Evolutionary conservation across 1,140 invertebrate genomes (phyloP), one percentile per base, ranked within the genome.

Genomic region (Gonatopus flavifemur): DNA sequence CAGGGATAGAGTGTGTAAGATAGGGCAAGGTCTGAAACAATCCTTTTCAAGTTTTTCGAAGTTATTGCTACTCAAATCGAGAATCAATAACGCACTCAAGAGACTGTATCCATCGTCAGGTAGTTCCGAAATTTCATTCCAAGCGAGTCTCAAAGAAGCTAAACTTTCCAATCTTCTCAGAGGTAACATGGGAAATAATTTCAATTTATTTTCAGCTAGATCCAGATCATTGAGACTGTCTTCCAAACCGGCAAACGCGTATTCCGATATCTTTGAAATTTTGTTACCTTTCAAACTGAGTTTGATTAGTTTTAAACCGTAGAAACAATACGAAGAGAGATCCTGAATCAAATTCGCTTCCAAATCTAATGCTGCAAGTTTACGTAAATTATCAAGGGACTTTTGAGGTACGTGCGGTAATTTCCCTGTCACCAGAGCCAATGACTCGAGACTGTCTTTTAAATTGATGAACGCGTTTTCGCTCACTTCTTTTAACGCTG

Each of bases 31-130:
- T 21, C 83, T 80, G 70, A 96, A 93, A 57, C 86, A 90, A 64
- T 90, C 84, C 57, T 86, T 82, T 13, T 82, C 79, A 39, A 95
- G 80, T 55, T 81, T 83, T 44, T 85, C 84, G 57, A 95, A 90
- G 67, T 86, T 86, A 75, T 95, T 96, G 12, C 89, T 92, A 72
- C 88, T 92, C 44, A 96, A 74, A 75, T 95, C 92, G 52, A 96
- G 80, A 57, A 87, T 87, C 33, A 86, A 73, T 31, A 96, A 72
- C 7, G 86, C 86, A 18, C 83, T 82, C 41, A 94, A 76, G 25
- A 82, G 81, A 1, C 87, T 84, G 64, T 87, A 86, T n/a, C 82
- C 82, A 61, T 89, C 86, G 54, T 86, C 81, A 1, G 85, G 84
- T 22, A 93, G 81, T 15, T 78, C 79, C 6, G 80, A 80, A 49